Percentiles rank a stretch among this genome's conserved stretches.
Conservation (phyloP, 64 coral and sea anemone genomes). For the Orbicella faveolata region DNA sequence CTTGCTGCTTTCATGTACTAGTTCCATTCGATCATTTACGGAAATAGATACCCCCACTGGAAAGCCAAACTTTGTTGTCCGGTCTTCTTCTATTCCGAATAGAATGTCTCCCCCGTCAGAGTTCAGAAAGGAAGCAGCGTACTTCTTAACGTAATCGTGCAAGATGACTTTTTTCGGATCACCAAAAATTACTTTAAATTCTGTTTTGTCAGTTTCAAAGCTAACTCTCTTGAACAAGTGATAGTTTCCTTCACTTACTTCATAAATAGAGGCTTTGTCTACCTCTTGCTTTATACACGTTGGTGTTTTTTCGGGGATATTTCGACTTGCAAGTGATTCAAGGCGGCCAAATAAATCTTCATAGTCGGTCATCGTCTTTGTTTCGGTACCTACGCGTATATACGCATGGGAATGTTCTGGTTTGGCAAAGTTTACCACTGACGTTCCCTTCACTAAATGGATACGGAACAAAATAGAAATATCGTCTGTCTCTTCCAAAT, state of each 20-base stretch:
- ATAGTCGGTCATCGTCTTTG: conserved; percentile 53
- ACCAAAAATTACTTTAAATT: conserved; percentile 76
- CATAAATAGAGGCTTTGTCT: background rate
- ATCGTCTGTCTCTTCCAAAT: conserved; percentile 25
- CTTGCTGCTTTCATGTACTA: conserved; percentile 22
- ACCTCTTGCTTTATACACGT: conserved; percentile 21
- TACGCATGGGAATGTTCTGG: conserved; percentile 55
- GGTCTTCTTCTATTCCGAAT: conserved; percentile 65
- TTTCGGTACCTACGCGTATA: conserved; percentile 70
- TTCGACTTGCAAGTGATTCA: conserved; percentile 65
- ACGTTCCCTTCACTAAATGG: conserved; percentile 59
- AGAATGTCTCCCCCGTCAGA: conserved; percentile 59
- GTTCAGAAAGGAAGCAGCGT: conserved; percentile 71
- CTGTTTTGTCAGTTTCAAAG: conserved; percentile 60
- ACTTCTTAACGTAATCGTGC: conserved; percentile 52
- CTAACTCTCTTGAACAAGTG: conserved; percentile 28
- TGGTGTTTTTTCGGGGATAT: conserved; percentile 35
- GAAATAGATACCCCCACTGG: conserved; percentile 57
- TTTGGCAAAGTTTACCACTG: conserved; percentile 42
- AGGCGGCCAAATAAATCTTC: conserved; percentile 60
- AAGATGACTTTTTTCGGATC: conserved; percentile 52
- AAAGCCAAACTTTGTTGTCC: conserved; percentile 44
- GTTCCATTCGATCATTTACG: conserved; percentile 9
- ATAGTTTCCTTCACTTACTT: background rate
- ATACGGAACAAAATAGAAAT: conserved; percentile 50